Percentiles rank a stretch among this genome's conserved stretches.
Conservation (phyloP, 2,113 vertebrate species). For the Ivindomyrus marchei region DNA sequence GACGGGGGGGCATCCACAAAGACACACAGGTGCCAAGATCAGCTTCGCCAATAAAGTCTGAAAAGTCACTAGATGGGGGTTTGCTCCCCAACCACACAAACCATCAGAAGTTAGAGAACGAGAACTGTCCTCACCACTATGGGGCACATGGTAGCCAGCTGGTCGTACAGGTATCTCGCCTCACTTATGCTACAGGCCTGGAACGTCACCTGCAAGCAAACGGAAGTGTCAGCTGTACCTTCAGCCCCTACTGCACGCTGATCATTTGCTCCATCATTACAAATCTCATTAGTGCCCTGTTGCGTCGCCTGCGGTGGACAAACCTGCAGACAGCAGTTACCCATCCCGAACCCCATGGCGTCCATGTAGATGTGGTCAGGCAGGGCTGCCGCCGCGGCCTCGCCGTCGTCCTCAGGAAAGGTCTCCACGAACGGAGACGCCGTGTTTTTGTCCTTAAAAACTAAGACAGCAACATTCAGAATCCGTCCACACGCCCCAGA, state of each 20-base stretch:
- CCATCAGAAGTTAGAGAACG: neutral
- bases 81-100: neutral
- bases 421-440: conserved; percentile 79
- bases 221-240: neutral
- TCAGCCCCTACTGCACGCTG: neutral
- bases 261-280: neutral
- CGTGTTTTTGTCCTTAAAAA: conserved; percentile 87
- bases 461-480: conserved; percentile 49
- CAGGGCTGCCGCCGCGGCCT: conserved; percentile 69
- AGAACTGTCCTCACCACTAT: conserved; percentile 80
- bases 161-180: conserved; percentile 95
- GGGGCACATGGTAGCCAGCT: conserved; percentile 92
- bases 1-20: neutral
- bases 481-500: neutral
- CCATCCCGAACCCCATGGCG: conserved; percentile 97
- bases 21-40: neutral
- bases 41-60: neutral
- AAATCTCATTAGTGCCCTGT: neutral
- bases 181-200: conserved; percentile 97
- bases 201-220: conserved; percentile 80
- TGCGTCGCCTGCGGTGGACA: neutral
- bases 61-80: no score
- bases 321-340: conserved; percentile 98
- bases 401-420: conserved; percentile 81
- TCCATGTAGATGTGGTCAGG: conserved; percentile 97